A percentile compares a stretch with the other conserved stretches of the same genome.
Evolutionary conservation across 2,888 invertebrate species (phyloP).

Genomic region (Noctua pronuba): DNA sequence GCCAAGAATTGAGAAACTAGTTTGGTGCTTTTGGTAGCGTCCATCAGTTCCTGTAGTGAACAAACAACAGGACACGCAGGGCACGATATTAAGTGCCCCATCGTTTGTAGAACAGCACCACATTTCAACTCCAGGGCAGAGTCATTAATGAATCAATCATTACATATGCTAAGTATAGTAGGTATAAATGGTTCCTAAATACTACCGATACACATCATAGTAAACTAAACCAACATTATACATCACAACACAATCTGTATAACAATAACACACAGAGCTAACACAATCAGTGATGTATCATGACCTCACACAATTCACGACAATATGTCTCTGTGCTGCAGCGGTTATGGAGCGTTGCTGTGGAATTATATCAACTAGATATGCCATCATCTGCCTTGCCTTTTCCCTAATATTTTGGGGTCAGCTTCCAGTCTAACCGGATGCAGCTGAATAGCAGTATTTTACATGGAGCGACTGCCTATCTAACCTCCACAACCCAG

Average conservation of each 20-base stretch:
- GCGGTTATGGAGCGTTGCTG: constrained; percentile 20
- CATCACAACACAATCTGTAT: constrained; percentile 36
- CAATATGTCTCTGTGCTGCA: constrained; percentile 47
- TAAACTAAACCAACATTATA: no score
- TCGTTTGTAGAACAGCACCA: no score
- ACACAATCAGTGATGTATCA: constrained; percentile 49
- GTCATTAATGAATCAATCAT: no score
- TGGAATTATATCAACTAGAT: constrained; percentile 27
- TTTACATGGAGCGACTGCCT: neutral
- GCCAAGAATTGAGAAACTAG: no score
- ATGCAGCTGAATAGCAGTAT: neutral
- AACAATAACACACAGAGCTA: constrained; percentile 35
- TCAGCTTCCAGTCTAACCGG: neutral
- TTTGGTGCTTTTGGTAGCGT: no score
- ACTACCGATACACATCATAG: no score
- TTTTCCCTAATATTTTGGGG: neutral
- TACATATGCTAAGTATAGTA: no score
- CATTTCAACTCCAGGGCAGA: no score
- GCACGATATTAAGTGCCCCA: no score
- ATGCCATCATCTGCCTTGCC: neutral
- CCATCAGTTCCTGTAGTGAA: no score
- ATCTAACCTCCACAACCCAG: neutral
- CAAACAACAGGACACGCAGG: no score
- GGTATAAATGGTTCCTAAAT: no score
- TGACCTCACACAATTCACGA: constrained; percentile 39